Percentiles rank a stretch among this genome's conserved stretches.
phyloP scores from a whole-genome alignment of 2,797 vertebrate genomes.

The Syngnathus rostellatus region DNA sequence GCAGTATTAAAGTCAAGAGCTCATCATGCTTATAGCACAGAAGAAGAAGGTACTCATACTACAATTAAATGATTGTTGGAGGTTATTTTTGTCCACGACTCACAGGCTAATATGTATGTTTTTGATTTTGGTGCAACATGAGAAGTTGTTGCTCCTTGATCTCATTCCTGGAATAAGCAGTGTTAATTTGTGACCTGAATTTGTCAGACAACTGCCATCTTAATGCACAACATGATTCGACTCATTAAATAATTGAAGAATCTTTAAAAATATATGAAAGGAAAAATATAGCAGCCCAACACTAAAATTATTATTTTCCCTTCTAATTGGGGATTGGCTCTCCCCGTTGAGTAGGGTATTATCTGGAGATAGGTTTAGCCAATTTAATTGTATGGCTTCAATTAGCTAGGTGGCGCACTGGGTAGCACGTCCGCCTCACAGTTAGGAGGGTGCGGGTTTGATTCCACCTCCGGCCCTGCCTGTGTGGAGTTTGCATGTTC shows the following conservation, averaged over 20 bases:
- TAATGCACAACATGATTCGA: too few relatives aligned
- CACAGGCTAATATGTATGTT: background rate
- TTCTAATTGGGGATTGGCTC: background rate
- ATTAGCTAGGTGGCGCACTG: too few relatives aligned
- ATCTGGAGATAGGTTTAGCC: background rate
- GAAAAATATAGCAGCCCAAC: background rate
- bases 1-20: constrained; percentile 9
- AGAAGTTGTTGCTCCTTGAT: background rate
- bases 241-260: too few relatives aligned
- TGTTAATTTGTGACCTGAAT: too few relatives aligned
- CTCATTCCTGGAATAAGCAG: too few relatives aligned
- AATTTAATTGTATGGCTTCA: background rate
- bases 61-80: constrained; percentile 9
- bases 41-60: constrained; percentile 8
- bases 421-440: too few relatives aligned
- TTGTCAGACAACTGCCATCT: too few relatives aligned
- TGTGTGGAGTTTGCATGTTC: too few relatives aligned
- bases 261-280: background rate
- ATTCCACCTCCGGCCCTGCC: too few relatives aligned
- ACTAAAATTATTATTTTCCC: background rate
- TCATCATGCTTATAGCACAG: constrained; percentile 16
- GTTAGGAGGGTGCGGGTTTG: too few relatives aligned
- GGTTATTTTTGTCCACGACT: constrained; percentile 10
- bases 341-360: background rate
- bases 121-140: background rate